Evolutionary conservation across 2,113 vertebrate species (phyloP).

Genomic region (Hemiscyllium ocellatum): DNA sequence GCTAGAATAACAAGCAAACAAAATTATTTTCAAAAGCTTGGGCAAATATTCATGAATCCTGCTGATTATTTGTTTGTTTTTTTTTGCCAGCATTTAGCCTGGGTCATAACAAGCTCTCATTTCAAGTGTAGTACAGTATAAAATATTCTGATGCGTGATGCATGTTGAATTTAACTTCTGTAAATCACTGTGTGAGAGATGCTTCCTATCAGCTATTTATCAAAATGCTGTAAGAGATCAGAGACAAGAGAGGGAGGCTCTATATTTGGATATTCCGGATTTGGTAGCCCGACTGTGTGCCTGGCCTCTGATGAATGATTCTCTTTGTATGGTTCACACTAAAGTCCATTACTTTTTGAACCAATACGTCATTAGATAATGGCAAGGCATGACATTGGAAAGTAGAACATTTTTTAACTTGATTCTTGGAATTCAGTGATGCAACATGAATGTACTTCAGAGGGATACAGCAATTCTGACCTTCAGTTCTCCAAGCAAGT

Average conservation of each 20-base stretch:
- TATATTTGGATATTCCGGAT: background rate
- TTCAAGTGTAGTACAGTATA: background rate
- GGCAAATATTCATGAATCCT: background rate
- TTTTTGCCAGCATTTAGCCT: background rate
- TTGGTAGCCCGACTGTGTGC: background rate
- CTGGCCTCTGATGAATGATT: background rate
- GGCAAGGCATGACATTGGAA: background rate
- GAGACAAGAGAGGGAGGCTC: background rate
- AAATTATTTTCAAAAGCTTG: background rate
- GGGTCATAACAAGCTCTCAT: background rate
- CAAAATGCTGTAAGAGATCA: background rate
- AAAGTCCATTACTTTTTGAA: background rate
- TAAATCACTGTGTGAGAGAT: background rate
- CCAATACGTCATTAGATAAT: background rate
- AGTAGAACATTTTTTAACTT: background rate
- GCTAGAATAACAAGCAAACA: background rate
- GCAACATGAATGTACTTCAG: background rate
- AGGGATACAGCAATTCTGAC: background rate
- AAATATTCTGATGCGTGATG: background rate
- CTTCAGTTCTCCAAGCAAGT: background rate
- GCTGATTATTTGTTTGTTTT: background rate
- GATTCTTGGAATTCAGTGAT: background rate
- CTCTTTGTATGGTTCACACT: background rate
- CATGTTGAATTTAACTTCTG: background rate
- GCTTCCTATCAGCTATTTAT: background rate